A percentile compares a stretch with the other conserved stretches of the same genome.
Evolutionary conservation across 1,140 invertebrate species (phyloP).

Genomic region (Armadillidium nasatum): DNA sequence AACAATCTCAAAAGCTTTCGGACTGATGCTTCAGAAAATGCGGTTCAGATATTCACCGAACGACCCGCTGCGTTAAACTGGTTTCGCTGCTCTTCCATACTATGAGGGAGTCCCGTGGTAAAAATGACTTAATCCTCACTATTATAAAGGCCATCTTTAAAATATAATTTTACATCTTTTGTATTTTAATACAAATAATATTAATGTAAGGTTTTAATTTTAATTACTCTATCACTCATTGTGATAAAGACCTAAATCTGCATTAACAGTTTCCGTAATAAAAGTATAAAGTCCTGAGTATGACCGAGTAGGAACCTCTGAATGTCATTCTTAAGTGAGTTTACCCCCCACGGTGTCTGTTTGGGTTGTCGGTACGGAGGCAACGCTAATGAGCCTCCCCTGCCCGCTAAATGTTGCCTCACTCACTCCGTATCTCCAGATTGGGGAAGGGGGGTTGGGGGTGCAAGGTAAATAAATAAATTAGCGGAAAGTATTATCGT

Average conservation of each 20-base stretch:
- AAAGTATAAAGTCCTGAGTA: not conserved
- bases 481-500: not conserved
- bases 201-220: not conserved
- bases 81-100: not conserved
- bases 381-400: slow-evolving; percentile 10
- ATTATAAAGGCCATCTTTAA: no score
- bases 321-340: not conserved
- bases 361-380: slow-evolving; percentile 4
- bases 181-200: not conserved
- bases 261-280: not conserved
- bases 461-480: not conserved
- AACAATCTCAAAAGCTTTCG: not conserved
- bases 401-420: not conserved
- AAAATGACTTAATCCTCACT: not conserved
- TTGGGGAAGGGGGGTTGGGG: not conserved
- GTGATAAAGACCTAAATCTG: not conserved
- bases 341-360: slow-evolving; percentile 7
- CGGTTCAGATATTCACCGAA: not conserved
- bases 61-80: not conserved
- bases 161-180: not conserved
- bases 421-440: not conserved
- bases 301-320: not conserved
- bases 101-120: not conserved
- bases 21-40: not conserved
- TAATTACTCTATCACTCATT: not conserved